phyloP scores from a whole-genome alignment of 2,888 invertebrate genomes.

The Synergus itoensis region DNA sequence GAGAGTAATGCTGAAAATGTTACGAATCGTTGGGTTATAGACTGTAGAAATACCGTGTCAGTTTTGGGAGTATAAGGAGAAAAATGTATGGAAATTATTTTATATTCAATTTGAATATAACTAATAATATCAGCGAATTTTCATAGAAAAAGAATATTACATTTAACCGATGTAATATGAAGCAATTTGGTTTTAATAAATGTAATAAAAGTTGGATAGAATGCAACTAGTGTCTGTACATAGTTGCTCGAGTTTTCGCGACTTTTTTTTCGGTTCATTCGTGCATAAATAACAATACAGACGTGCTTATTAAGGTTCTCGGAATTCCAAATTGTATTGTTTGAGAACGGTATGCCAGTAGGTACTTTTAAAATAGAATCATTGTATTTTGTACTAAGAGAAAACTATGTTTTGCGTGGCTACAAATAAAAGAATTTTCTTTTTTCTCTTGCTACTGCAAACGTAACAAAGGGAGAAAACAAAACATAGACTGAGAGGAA shows the following conservation, averaged over 20 bases:
- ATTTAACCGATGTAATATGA: neutral
- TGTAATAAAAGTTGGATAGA: neutral
- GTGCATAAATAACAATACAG: constrained; percentile 18
- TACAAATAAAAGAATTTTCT: neutral
- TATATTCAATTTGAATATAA: neutral
- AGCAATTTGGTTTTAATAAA: neutral
- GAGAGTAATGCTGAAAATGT: constrained; percentile 8
- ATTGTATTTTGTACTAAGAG: neutral
- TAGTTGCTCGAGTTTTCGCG: neutral
- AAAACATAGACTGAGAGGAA: constrained; percentile 15
- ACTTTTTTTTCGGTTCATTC: constrained; percentile 20
- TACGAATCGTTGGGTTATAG: constrained; percentile 9
- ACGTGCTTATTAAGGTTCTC: constrained; percentile 9
- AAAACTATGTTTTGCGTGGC: constrained; percentile 8
- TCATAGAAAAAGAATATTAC: neutral
- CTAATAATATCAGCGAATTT: neutral
- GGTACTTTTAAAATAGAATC: constrained; percentile 29
- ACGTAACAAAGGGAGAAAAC: constrained; percentile 36
- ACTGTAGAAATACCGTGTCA: constrained; percentile 4
- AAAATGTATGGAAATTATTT: neutral
- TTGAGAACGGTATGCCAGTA: neutral
- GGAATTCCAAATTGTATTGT: constrained; percentile 33
- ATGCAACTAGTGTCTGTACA: constrained; percentile 28
- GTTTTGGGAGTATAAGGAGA: constrained; percentile 1
- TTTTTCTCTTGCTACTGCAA: constrained; percentile 14